Base-by-base conservation (phyloP, 2,888 invertebrate genomes). In the Andrena bicolor region DNA sequence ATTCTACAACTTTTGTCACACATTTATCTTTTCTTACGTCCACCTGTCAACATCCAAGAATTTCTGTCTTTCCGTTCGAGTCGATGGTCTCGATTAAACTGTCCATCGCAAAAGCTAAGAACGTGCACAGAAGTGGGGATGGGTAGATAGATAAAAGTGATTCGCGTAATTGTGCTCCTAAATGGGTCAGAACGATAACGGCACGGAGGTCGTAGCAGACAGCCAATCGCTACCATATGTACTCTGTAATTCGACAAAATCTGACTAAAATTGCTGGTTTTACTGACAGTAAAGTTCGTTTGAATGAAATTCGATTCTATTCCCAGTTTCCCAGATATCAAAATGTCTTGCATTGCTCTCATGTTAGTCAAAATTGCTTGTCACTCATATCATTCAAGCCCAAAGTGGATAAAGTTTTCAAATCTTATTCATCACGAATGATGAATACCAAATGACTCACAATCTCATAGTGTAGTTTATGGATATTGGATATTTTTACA, bases 151-250 rank as follows among this genome's bases (percentile, higher is more conserved):
- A 73, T 58, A 65, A 73, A 64, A 48, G 10, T 13, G 64, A 65
- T 69, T 69, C 65, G 73, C 69, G 80, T 65, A 68, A 81, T 72
- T 73, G 35, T 23, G 41, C 10, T 41, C 20, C 49, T 48, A 80
- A 80, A 64, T 73, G 32, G 79, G 78, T 79, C 76, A 77, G 49
- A 53, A 71, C 56, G 78, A 83, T 83, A 81, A 86, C 74, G 76
- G 81, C 65, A 26, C 75, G 41, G 51, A 65, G 83, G 70, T 73
- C 61, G 51, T 41, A 48, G 35, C 41, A 48, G 23, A 0, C 13
- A n/a, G 32, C 30, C 48, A 66, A 32, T 76, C 32, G 48, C 41
- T 41, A 20, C 51, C 35, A 23, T 23, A 10, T 56, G 48, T 58
- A 58, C 65, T 63, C 70, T 65, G 41, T 41, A 41, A 41, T 41